Percentiles rank a stretch among this genome's conserved stretches.
phyloP scores from a whole-genome alignment of 30 jellyfish, hydroid and myxozoan genomes.

The Aurelia aurita region DNA sequence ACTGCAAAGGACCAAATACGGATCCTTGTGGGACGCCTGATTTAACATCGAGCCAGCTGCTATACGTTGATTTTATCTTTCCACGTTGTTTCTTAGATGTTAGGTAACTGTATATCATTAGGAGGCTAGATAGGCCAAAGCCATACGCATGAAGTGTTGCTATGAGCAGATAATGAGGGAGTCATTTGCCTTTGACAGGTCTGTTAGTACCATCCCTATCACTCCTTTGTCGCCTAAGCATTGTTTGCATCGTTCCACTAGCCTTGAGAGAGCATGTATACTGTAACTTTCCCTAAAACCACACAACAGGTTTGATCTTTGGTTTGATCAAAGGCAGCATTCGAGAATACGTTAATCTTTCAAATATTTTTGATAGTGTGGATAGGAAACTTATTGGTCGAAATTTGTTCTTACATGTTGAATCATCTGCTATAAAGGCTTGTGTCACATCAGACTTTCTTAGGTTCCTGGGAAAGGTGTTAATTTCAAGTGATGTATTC shows the following conservation, averaged over 20 bases:
- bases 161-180: too few species aligned
- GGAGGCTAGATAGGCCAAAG: too few species aligned
- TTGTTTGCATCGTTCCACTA: background rate
- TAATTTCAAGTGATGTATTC: background rate
- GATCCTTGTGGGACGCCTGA: too few species aligned
- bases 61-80: too few species aligned
- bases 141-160: too few species aligned
- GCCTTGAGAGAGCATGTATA: conserved; percentile 2
- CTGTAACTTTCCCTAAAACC: conserved; percentile 4
- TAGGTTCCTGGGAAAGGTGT: conserved; percentile 14
- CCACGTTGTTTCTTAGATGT: too few species aligned
- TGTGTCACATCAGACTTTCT: conserved; percentile 7
- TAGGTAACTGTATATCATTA: too few species aligned
- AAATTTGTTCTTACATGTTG: background rate
- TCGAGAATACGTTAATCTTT: conserved; percentile 19
- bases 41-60: too few species aligned
- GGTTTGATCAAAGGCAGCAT: conserved; percentile 15
- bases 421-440: background rate
- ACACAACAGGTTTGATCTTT: background rate
- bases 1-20: too few species aligned
- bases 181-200: too few species aligned
- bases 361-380: conserved; percentile 3
- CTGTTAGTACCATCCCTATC: too few species aligned
- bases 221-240: too few species aligned
- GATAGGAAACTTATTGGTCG: conserved; percentile 8